phyloP scores from a whole-genome alignment of 1,140 invertebrate species.

The Tetragnatha versicolor region DNA sequence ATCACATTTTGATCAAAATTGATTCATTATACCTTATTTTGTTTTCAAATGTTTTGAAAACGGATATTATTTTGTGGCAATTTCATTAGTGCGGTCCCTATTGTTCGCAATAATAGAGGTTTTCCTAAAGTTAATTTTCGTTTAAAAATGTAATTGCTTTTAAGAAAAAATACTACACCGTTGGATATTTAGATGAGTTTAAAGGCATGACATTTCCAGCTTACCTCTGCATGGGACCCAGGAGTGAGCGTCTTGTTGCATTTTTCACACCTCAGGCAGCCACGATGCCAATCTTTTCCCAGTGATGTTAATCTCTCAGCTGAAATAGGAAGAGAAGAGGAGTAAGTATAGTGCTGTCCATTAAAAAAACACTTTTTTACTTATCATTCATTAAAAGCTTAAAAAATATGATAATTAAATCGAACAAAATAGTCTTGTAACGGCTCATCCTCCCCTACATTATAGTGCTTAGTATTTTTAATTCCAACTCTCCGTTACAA shows the following conservation, averaged over 20 bases:
- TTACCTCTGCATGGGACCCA: conserved; percentile 70
- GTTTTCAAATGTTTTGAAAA: not conserved
- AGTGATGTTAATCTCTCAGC: conserved; percentile 80
- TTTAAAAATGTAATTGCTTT: not conserved
- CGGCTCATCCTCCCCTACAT: too few relatives aligned
- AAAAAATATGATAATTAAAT: too few relatives aligned
- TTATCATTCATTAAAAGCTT: too few relatives aligned
- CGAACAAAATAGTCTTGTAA: too few relatives aligned
- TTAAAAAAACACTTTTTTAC: too few relatives aligned
- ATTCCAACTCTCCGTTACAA: too few relatives aligned
- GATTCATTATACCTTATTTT: not conserved
- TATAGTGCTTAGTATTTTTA: too few relatives aligned
- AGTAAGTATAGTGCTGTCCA: too few relatives aligned
- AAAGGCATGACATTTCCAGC: too few relatives aligned
- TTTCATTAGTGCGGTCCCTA: not conserved
- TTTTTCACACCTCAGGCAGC: conserved; percentile 77
- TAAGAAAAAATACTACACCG: not conserved
- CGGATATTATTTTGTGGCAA: not conserved
- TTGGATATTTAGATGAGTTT: not conserved
- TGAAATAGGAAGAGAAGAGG: conserved; percentile 70
- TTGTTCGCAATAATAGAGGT: not conserved
- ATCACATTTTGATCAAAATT: too few relatives aligned
- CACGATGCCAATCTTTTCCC: conserved; percentile 81
- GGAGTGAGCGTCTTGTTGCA: conserved; percentile 79
- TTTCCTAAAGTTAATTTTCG: not conserved